Evolutionary conservation across 2,888 invertebrate genomes (phyloP), one percentile per base, ranked within the genome.

Genomic region (Lamellibrachia columna): DNA sequence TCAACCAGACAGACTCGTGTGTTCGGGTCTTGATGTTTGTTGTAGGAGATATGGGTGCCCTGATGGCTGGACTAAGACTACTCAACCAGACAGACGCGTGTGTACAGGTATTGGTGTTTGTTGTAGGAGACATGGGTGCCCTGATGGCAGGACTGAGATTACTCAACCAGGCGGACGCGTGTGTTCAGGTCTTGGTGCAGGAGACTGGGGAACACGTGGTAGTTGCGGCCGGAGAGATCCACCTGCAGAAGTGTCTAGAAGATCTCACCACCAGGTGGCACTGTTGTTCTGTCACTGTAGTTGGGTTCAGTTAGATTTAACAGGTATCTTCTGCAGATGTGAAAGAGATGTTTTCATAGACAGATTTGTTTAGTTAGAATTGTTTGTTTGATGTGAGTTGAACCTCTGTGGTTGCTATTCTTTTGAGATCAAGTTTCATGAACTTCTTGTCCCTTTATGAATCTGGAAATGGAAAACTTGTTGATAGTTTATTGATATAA

Each of bases 161-260:
- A 52, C 97, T 99, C 9, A 98, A 99, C 96, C 99, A 99, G 97
- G 98, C 98, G 0, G 99, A 99, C 97, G 98, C 99, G 0, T 98
- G 99, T 96, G 99, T 99, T 0, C 95, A 96, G 93, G 96, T 97
- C 7, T 93, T 96, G 92, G 97, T 99, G 28, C 98, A 99, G 96
- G 98, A 99, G 95, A 98, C 98, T 0, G 99, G 99, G 0, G 99
- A 99, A 96, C 98, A 99, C 96, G 98, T 99, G 1, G 97, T 99
- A 58, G 97, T 98, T 2, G 99, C 99, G 0, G 98, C 99, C 2
- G 99, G 99, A 0, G 99, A 99, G 97, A 98, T 99, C 2, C 99
- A 99, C 97, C 97, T 99, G 92, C 98, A 99, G 96, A 98, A 99
- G 95, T 99, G 99, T 97, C 97, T 99, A 7, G 98, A 98, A 96